phyloP scores from a whole-genome alignment of 37 sponge, comb jelly and placozoan genomes.

The Cladorhizidae sp. region DNA sequence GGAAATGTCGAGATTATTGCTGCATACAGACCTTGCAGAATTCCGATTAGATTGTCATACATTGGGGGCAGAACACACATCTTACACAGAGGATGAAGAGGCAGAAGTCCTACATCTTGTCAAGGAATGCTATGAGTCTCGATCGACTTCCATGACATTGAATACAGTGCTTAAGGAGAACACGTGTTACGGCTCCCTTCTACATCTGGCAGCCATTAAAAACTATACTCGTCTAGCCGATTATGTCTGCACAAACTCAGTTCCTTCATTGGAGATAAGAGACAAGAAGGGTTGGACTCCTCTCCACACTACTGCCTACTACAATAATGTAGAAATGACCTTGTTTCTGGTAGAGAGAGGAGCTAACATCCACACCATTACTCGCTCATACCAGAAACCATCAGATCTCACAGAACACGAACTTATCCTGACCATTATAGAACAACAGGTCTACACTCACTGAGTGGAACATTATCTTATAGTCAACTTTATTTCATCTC shows the following conservation, averaged over 20 bases:
- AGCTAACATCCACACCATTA: slow-evolving; percentile 35
- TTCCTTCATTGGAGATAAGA: slow-evolving; percentile 19
- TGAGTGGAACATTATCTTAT: too few relatives aligned
- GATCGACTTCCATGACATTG: slow-evolving; percentile 17
- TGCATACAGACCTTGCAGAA: slow-evolving; percentile 47
- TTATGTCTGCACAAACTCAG: slow-evolving; percentile 27
- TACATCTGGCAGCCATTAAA: slow-evolving; percentile 71
- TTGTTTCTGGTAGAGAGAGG: slow-evolving; percentile 55
- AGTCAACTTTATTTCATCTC: too few relatives aligned
- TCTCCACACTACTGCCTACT: slow-evolving; percentile 61
- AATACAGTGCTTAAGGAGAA: slow-evolving; percentile 37
- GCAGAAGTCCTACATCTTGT: slow-evolving; percentile 22
- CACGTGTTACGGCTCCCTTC: slow-evolving; percentile 41
- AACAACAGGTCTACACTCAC: too few relatives aligned
- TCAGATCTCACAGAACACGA: slow-evolving; percentile 59
- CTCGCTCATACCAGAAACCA: slow-evolving; percentile 57
- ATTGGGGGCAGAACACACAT: neutral
- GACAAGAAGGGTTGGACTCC: slow-evolving; percentile 66
- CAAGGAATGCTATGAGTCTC: slow-evolving; percentile 19
- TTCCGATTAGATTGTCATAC: slow-evolving; percentile 3
- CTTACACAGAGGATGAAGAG: neutral
- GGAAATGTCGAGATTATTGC: slow-evolving; percentile 63
- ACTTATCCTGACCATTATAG: slow-evolving; percentile 36
- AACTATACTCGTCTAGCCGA: slow-evolving; percentile 62
- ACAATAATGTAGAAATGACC: slow-evolving; percentile 51